Base-by-base conservation (phyloP, 2,113 vertebrate genomes). In the Calidris pugnax region DNA sequence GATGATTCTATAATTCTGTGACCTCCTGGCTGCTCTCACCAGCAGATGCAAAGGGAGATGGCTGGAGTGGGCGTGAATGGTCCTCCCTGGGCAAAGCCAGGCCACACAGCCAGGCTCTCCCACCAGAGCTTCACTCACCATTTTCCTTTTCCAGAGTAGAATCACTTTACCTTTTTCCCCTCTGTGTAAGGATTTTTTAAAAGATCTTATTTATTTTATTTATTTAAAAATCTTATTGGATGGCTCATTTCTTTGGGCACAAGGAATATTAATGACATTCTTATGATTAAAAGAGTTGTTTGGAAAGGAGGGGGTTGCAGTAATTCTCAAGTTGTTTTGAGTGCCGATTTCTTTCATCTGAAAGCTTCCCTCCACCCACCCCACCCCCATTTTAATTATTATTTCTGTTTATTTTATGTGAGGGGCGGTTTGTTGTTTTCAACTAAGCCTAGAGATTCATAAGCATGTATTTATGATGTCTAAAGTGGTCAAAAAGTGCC, bases 81-180 rank as follows among this genome's bases (percentile, higher is more conserved):
- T n/a, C 23, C 55, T 60, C 27, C 28, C 0, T 0, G 3, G 71
- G 75, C 62, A 85, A 33, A 73, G 51, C 55, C 2, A 0, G 39
- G 33, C 50, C 30, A 1, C 24, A 1, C 23, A 64, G 39, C 39
- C 57, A 24, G 48, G 27, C 56, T 64, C 35, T 79, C 21, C 20
- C 24, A 24, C 24, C 67, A 62, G 7, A 53, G 17, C 68, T 39
- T 43, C 21, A 3, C 59, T 71, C 18, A 24, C 5, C 11, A 23
- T 23, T 24, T 43, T 21, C 12, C 27, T 68, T 87, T 69, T 50
- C 55, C 75, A 26, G 26, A 8, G 12, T 62, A 41, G 51, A 80
- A 86, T n/a, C 27, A 26, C n/a, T 75, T 92, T 20, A n/a, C 7
- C 6, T 84, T 87, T 64, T 57, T 28, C 16, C 18, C 4, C 4